Base-by-base conservation (phyloP, 2,888 invertebrate species). In the Drosophila acutilabella region DNA sequence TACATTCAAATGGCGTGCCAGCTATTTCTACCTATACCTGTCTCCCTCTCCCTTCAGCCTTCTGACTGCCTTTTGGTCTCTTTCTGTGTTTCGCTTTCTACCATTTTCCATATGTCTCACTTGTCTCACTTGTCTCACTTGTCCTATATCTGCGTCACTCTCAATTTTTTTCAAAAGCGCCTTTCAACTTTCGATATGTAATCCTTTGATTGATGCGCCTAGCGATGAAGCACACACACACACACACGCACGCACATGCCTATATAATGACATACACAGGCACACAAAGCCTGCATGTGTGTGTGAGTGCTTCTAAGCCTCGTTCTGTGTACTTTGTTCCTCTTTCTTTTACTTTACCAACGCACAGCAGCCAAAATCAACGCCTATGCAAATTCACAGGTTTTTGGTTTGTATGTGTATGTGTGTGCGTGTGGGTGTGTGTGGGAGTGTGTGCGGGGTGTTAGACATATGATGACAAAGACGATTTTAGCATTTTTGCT, bases 181-280 rank as follows among this genome's bases (percentile, higher is more conserved):
- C 85, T 85, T 88, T 80, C 88, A 77, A 80, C 75, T 80, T 88
- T 89, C 85, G 89, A 85, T 85, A 85, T 85, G 88, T 85, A 85
- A 85, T 85, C 85, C 89, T 85, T 85, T 85, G 85, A 85, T 85
- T 85, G 85, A 85, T 85, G 89, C 73, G 86, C 70, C 64, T 64
- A 77, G 61, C 83, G 41, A 60, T 83, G 73, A 75, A 74, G 78
- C 69, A 73, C 26, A 52, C 40, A 59, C 48, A 65, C 10, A 60
- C 58, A 44, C 40, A 56, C 26, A 56, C 20, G 45, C 20, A 36
- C 40, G 26, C 53, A 42, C 20, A 50, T 16, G 11, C 5, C 20
- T 33, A 47, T 42, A 56, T 30, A 67, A 14, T 7, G 40, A 52
- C 30, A 52, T 26, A 61, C 33, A 51, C 30, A 13, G 36, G 33